Evolutionary conservation across 2,797 vertebrate species (phyloP), one percentile per base, ranked within the genome.

Genomic region (Anguilla obscura): DNA sequence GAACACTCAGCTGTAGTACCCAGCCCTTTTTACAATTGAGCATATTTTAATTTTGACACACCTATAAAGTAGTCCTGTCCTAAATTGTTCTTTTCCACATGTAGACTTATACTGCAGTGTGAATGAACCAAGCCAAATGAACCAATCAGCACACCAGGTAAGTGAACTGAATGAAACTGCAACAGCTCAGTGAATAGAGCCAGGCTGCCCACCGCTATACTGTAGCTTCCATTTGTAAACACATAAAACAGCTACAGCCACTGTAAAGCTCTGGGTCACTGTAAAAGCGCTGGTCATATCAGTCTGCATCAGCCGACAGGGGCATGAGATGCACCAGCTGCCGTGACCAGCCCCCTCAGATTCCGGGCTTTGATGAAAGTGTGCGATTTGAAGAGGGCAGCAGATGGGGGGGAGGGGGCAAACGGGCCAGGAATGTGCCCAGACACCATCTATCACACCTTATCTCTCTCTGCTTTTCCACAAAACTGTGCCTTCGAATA

Each of bases 271-370:
- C 33, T 40, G 74, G 16, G 74, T 79, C 33, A 40, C 74, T 16
- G 74, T 79, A 45, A 79, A 7, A 40, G 74, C 18, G 3, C 33
- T 45, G 74, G 36, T 45, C 74, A 45, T 79, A 79, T 79, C 74
- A 45, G 74, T 79, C 74, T 79, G 36, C 33, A 79, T 45, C 74
- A 79, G 74, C 74, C 69, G 6, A 33, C 69, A 74, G 69, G 27
- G 69, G 30, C 10, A 74, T 14, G 63, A 74, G 27, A 74, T 0
- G 12, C 27, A 30, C 27, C 27, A 36, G 30, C 30, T 79, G 74
- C 74, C 6, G 33, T 16, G 74, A 36, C 14, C 74, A 1, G 74
- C 74, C 36, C 3, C 33, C 74, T 21, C 74, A 79, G 74, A 21
- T 14, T 79, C 74, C 36, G 1, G 74, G 36, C 33, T 79, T 79